These are phyloP conservation scores for Tetraneura akinire DNA, from an alignment of 1,140 invertebrate genomes.

Conservation along the genomic window DNA sequence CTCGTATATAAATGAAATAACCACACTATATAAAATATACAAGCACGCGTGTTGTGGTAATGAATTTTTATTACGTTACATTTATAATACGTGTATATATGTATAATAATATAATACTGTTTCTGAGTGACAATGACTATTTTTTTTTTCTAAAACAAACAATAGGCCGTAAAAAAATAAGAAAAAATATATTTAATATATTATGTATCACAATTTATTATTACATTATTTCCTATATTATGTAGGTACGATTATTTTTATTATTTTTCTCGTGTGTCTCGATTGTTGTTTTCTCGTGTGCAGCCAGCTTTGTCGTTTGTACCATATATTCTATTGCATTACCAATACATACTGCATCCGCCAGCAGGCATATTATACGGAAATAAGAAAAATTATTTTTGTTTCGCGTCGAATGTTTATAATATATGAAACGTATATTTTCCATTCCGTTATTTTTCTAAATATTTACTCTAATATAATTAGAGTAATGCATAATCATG, in stretches of 20 bases:
- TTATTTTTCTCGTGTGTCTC: background rate
- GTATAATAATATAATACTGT: background rate
- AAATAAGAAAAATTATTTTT: background rate
- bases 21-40: background rate
- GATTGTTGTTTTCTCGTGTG: background rate
- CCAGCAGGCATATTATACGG: too few species aligned
- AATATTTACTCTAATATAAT: too few species aligned
- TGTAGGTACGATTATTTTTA: background rate
- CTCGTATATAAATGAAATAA: too few species aligned
- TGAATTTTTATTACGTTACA: background rate
- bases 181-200: too few species aligned
- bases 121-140: slow-evolving; percentile 5
- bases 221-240: background rate
- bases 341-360: too few species aligned
- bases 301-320: background rate
- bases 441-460: too few species aligned
- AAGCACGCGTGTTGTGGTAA: background rate
- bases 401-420: background rate
- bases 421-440: too few species aligned
- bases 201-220: slow-evolving; percentile 8
- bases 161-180: slow-evolving; percentile 25
- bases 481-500: too few species aligned
- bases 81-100: background rate
- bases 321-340: background rate
- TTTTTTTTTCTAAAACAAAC: slow-evolving; percentile 2